Conservation (phyloP, 2,888 invertebrate genomes). For the Slavum lentiscoides region DNA sequence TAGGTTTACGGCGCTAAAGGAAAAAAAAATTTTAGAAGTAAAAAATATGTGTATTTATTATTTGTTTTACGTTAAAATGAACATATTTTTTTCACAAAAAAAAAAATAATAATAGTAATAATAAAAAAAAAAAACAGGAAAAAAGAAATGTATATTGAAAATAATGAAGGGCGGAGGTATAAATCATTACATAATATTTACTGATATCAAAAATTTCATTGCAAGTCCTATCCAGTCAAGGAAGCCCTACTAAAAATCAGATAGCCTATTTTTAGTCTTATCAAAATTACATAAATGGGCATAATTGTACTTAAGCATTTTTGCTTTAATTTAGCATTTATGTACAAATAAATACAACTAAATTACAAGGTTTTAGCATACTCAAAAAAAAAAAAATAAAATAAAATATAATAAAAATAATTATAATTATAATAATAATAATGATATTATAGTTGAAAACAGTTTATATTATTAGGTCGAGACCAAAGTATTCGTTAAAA, state of each 20-base stretch:
- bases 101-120: no score
- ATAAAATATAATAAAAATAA: constrained; percentile 8
- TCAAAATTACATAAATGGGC: constrained; percentile 35
- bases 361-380: constrained; percentile 44
- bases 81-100: constrained; percentile 14
- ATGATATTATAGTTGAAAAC: constrained; percentile 31
- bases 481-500: constrained; percentile 2
- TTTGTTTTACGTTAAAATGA: constrained; percentile 33
- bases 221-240: constrained; percentile 36
- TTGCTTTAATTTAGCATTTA: constrained; percentile 33
- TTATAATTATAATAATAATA: neutral
- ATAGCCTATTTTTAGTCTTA: constrained; percentile 41
- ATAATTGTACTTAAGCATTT: constrained; percentile 42
- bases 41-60: constrained; percentile 41
- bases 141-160: constrained; percentile 21
- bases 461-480: constrained; percentile 24
- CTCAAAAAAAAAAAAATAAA: constrained; percentile 14
- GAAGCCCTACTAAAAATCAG: constrained; percentile 40
- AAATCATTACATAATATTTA: constrained; percentile 34
- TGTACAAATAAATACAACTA: constrained; percentile 52
- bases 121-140: constrained; percentile 15
- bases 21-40: constrained; percentile 29
- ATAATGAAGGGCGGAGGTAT: constrained; percentile 29
- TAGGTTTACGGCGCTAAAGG: neutral
- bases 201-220: constrained; percentile 31